phyloP scores from a whole-genome alignment of 2,797 vertebrate genomes.

The Margarornis squamiger region DNA sequence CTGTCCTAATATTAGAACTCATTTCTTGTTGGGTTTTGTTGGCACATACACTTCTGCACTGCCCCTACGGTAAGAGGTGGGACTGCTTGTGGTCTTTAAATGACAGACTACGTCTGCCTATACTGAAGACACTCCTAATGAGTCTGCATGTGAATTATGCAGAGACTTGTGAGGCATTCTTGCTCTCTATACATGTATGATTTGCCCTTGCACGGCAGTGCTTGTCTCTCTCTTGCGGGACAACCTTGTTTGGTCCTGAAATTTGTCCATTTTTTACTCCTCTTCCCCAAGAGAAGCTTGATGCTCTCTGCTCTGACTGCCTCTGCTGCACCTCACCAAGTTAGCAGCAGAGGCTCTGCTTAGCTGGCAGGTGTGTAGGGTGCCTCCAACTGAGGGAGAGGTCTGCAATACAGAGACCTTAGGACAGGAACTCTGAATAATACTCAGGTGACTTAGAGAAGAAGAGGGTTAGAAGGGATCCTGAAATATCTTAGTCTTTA shows the following conservation, averaged over 20 bases:
- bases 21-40: neutral
- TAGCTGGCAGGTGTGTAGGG: neutral
- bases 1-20: neutral
- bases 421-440: neutral
- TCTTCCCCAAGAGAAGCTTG: neutral
- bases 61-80: neutral
- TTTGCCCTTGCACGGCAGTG: neutral
- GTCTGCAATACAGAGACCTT: neutral
- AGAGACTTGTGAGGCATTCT: neutral
- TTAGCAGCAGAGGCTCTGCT: neutral
- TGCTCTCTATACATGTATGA: accelerated
- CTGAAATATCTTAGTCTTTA: neutral
- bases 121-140: neutral
- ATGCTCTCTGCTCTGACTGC: neutral
- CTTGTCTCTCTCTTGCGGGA: neutral
- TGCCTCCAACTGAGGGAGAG: neutral
- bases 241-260: neutral
- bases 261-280: neutral
- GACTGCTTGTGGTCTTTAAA: neutral
- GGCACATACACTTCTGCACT: neutral
- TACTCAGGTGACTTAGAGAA: neutral
- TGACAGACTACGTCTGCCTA: neutral
- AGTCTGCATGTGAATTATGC: neutral
- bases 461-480: neutral
- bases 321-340: neutral